These are phyloP conservation scores for Erebia palarica DNA, from an alignment of 2,888 invertebrate genomes.

Conservation along the genomic window DNA sequence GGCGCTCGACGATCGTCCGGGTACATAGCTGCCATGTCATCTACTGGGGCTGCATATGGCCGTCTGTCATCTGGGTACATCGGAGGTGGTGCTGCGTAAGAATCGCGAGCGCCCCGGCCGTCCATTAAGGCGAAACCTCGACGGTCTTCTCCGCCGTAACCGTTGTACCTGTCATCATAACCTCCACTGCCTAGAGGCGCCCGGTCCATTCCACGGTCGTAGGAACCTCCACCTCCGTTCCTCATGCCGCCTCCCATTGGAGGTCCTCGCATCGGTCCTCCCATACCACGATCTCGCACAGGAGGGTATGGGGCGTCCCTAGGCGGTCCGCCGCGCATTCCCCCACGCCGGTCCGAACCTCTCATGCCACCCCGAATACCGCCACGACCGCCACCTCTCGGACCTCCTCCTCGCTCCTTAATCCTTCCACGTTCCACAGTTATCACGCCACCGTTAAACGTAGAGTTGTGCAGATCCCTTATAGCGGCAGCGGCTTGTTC, in stretches of 20 bases:
- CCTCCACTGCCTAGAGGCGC: constrained; percentile 47
- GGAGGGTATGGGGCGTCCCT: constrained; percentile 53
- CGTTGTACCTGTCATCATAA: constrained; percentile 73
- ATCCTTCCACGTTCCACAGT: constrained; percentile 92
- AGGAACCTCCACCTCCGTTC: constrained; percentile 69
- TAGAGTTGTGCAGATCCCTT: constrained; percentile 89
- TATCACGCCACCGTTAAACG: constrained; percentile 92
- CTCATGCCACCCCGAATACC: constrained; percentile 74
- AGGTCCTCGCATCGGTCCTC: constrained; percentile 70
- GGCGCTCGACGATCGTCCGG: constrained; percentile 61
- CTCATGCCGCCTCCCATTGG: constrained; percentile 52
- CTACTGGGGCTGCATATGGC: constrained; percentile 48
- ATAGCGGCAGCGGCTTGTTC: constrained; percentile 92
- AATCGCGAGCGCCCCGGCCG: constrained; percentile 59
- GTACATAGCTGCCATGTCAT: constrained; percentile 51
- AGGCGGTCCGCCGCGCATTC: constrained; percentile 61
- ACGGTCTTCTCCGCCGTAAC: constrained; percentile 73
- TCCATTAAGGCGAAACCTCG: constrained; percentile 74
- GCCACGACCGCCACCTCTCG: constrained; percentile 62
- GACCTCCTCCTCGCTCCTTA: constrained; percentile 85
- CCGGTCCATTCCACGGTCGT: constrained; percentile 58
- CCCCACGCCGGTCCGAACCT: constrained; percentile 63
- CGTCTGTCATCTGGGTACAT: constrained; percentile 59
- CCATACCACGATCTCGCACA: constrained; percentile 60
- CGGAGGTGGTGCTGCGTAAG: constrained; percentile 63